phyloP scores from a whole-genome alignment of 2,797 vertebrate species.

The Petrocephalus schoutedeni region DNA sequence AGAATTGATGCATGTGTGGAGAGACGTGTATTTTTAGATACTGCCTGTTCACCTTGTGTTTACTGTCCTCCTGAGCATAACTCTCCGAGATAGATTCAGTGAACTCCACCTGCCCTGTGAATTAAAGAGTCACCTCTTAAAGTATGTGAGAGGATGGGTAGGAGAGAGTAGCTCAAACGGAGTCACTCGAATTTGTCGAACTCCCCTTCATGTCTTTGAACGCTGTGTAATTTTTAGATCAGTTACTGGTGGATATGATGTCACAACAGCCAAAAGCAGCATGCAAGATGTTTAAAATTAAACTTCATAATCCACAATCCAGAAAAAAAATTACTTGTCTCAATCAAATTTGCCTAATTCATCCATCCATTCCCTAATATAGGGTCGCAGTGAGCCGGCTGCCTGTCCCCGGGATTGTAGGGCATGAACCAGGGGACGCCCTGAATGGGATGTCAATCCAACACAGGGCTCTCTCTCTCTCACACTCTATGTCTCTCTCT shows the following conservation, averaged over 20 bases:
- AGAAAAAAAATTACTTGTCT: conserved; percentile 4
- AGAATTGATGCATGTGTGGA: not conserved
- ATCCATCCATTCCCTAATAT: not conserved
- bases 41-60: conserved; percentile 2
- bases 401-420: not conserved
- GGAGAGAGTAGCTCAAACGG: not conserved
- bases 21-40: not conserved
- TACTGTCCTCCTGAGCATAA: not conserved
- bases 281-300: not conserved
- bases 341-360: conserved; percentile 9
- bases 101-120: not conserved
- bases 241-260: not conserved
- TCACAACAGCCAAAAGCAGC: not conserved
- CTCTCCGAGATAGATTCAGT: not conserved
- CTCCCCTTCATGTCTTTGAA: not conserved
- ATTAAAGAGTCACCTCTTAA: not conserved
- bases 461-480: not conserved
- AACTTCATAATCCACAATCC: not conserved
- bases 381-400: not conserved
- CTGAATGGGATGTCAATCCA: not conserved
- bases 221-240: not conserved
- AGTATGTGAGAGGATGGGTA: not conserved
- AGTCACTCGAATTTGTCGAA: not conserved
- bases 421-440: not conserved
- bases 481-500: not conserved